These are phyloP conservation scores for Phaenicophaeus curvirostris DNA, from an alignment of 2,797 vertebrate genomes.

Conservation along the genomic window DNA sequence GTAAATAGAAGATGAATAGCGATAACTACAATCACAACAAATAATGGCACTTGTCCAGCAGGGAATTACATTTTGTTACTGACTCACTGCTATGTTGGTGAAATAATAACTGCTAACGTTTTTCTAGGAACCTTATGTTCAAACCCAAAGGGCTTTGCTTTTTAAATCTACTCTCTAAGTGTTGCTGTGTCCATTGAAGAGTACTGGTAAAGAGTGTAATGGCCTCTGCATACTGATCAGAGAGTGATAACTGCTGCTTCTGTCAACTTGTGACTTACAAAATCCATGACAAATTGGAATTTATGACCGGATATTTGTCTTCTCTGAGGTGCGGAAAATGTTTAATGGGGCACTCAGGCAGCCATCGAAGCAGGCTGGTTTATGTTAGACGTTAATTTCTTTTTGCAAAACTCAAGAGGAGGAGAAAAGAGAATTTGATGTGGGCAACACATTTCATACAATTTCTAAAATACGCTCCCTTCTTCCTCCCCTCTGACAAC, in stretches of 20 bases:
- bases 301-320: neutral
- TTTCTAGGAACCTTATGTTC: neutral
- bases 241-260: neutral
- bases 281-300: constrained; percentile 3
- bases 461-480: neutral
- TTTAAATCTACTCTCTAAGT: neutral
- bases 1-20: constrained; percentile 26
- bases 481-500: neutral
- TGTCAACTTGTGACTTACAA: constrained; percentile 11
- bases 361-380: constrained; percentile 20
- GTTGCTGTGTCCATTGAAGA: neutral
- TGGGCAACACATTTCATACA: neutral
- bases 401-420: neutral
- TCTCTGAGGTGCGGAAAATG: constrained; percentile 15
- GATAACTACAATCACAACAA: constrained; percentile 39
- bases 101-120: constrained; percentile 8
- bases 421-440: neutral
- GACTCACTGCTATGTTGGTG: neutral
- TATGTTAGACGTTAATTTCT: constrained; percentile 24
- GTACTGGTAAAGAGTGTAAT: neutral
- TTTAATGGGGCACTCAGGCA: neutral
- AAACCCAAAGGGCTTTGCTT: neutral
- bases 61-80: constrained; percentile 10
- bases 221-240: neutral
- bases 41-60: constrained; percentile 29